Base-by-base conservation (phyloP, 2,113 vertebrate species). In the Podocnemis expansa region DNA sequence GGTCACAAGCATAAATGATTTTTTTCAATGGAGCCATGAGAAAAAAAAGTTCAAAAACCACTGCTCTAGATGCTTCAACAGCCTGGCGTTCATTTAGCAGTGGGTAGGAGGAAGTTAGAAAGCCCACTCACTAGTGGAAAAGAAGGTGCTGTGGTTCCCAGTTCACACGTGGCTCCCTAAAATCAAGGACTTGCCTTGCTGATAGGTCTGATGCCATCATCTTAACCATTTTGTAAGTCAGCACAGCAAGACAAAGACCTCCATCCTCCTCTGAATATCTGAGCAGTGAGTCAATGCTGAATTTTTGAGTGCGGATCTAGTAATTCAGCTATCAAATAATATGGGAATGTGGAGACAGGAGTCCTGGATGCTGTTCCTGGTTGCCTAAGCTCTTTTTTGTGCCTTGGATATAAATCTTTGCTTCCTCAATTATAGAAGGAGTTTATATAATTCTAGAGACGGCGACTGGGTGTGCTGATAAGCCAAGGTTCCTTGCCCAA, bases 321-420 rank as follows among this genome's bases (percentile, higher is more conserved):
- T 76, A 11, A 43, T 41, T 76, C 13, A 45, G 73, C 10, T 29
- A 27, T 45, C 14, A 7, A 22, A 22, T n/a, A 70, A n/a, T n/a
- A 6, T 0, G 1, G 86, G 41, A 45, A 58, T 22, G 10, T 4
- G 63, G 83, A 25, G 85, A 1, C 21, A 56, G 67, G 47, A 49
- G 24, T 14, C 93, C n/a, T 34, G 10, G 12, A 24, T 8, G 41
- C 11, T 13, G 10, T 76, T 76, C 73, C 73, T 76, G 41, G 25
- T 60, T n/a, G 49, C 79, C 29, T 7, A n/a, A n/a, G 0, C 43
- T 51, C 22, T 45, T 89, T 43, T 0, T 0, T 22, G 38, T 84
- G n/a, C 38, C 13, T 41, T 81, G 95, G 52, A 70, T 45, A 51
- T 78, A 70, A 2, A 5, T 22, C 63, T 29, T 76, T 56, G 49